Percentiles rank a stretch among this genome's conserved stretches.
phyloP scores from a whole-genome alignment of 2,888 invertebrate species.

The Ophonus ardosiacus region DNA sequence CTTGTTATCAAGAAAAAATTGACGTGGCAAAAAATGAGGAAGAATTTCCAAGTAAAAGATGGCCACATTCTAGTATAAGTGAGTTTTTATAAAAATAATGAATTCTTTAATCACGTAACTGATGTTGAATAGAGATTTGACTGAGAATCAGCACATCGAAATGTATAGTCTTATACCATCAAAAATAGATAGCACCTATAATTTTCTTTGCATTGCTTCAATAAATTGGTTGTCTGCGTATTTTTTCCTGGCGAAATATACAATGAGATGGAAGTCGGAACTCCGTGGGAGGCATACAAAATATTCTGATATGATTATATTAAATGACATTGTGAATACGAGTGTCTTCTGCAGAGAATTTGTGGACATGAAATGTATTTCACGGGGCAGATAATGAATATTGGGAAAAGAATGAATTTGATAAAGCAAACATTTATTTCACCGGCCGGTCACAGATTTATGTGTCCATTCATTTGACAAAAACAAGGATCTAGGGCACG shows the following conservation, averaged over 20 bases:
- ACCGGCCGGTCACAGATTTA: not conserved
- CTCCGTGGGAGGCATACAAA: not conserved
- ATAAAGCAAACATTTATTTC: not conserved
- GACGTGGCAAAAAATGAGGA: too few species aligned
- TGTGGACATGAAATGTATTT: not conserved
- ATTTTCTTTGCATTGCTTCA: too few species aligned
- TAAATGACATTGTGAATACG: not conserved
- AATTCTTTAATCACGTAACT: too few species aligned
- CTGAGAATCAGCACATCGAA: too few species aligned
- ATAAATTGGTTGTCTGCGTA: not conserved
- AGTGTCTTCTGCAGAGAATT: not conserved
- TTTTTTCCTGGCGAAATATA: not conserved
- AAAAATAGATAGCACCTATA: too few species aligned
- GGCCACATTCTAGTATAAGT: too few species aligned
- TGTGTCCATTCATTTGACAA: slow-evolving; percentile 10
- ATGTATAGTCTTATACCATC: too few species aligned
- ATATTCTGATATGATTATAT: not conserved
- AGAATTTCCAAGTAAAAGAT: too few species aligned
- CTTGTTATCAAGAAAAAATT: too few species aligned
- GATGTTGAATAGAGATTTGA: too few species aligned
- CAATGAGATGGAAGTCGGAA: not conserved
- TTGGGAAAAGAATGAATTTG: not conserved
- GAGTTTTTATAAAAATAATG: too few species aligned
- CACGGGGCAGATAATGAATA: not conserved
- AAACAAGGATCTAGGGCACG: slow-evolving; percentile 25